Conservation (phyloP, 1,140 invertebrate genomes). For the Sesamia nonagrioides region DNA sequence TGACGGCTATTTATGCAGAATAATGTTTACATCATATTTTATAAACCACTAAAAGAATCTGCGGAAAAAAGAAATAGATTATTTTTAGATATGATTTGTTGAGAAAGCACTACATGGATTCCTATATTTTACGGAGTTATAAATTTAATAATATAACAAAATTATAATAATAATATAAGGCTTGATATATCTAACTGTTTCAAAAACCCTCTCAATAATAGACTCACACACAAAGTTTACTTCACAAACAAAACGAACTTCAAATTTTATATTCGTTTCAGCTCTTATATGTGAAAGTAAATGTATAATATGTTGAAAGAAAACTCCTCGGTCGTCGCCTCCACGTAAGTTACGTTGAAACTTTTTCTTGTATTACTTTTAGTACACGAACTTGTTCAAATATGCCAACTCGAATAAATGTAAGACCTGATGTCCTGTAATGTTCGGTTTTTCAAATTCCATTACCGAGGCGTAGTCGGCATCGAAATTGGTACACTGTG, state of each 20-base stretch:
- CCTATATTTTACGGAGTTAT: neutral
- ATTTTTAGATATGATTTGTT: no score
- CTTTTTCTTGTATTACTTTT: conserved; percentile 45
- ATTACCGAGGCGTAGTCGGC: conserved; percentile 36
- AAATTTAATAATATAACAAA: no score
- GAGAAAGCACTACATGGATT: neutral
- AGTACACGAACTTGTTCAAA: conserved; percentile 39
- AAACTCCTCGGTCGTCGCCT: conserved; percentile 18
- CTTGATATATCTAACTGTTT: neutral
- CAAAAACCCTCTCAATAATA: conserved; percentile 1
- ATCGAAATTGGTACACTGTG: conserved; percentile 50
- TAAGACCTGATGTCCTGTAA: conserved; percentile 33
- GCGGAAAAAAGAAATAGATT: neutral
- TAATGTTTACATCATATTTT: conserved; percentile 25
- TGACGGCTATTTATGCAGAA: conserved; percentile 12
- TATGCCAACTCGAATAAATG: conserved; percentile 37
- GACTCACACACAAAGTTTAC: neutral
- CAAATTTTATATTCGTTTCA: conserved; percentile 6
- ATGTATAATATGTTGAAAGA: conserved; percentile 33
- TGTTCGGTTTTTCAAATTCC: conserved; percentile 50
- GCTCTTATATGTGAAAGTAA: conserved; percentile 19
- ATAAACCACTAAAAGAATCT: neutral
- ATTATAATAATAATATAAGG: no score
- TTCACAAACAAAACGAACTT: conserved; percentile 14
- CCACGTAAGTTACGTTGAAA: conserved; percentile 9